Conservation (phyloP, 2,113 vertebrate species). For the Todiramphus chloris region DNA sequence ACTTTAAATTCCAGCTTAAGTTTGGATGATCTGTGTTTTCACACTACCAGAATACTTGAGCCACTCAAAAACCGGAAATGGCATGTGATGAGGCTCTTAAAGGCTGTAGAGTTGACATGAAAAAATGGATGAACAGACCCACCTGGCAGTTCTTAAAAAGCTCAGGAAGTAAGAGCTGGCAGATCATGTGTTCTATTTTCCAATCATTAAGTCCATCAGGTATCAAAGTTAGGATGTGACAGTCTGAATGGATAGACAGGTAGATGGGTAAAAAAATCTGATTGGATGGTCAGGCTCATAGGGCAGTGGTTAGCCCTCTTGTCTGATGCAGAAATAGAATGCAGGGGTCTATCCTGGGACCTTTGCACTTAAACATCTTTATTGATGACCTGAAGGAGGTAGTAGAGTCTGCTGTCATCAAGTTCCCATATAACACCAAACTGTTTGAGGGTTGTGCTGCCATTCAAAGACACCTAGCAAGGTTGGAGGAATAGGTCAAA, state of each 20-base stretch:
- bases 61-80: background rate
- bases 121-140: background rate
- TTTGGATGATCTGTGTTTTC: background rate
- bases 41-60: background rate
- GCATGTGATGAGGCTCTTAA: background rate
- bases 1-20: background rate
- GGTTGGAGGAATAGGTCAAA: background rate
- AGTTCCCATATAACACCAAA: background rate
- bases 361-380: background rate
- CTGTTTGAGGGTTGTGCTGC: fast-evolving
- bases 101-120: background rate
- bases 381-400: background rate
- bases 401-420: background rate
- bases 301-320: background rate
- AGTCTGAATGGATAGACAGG: background rate
- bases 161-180: background rate
- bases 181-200: background rate
- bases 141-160: background rate
- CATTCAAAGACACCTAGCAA: background rate
- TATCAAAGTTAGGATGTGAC: background rate
- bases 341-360: background rate
- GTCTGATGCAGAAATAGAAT: background rate
- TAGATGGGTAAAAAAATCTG: background rate
- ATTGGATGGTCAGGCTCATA: background rate
- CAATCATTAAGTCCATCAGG: background rate